Evolutionary conservation across 2,113 vertebrate species (phyloP).

Genomic region (Engraulis encrasicolus): DNA sequence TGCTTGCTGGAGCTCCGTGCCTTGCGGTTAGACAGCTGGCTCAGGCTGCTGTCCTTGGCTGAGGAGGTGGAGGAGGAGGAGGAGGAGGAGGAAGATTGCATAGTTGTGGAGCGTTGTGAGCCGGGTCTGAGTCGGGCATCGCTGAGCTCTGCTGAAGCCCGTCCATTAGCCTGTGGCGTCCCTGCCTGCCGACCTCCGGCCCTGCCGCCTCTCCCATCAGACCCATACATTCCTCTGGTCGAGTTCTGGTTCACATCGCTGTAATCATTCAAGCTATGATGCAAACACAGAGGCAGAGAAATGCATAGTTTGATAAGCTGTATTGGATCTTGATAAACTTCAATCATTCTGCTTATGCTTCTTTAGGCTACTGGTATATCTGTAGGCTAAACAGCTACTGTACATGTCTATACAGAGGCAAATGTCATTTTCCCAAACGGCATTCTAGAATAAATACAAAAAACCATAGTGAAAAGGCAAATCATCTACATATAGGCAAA

Average conservation of each 20-base stretch:
- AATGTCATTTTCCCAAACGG: too few relatives aligned
- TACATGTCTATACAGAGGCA: too few relatives aligned
- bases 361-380: not conserved
- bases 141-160: constrained; percentile 75
- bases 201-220: constrained; percentile 74
- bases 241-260: constrained; percentile 81
- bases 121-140: constrained; percentile 77
- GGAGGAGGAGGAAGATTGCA: constrained; percentile 73
- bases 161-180: constrained; percentile 70
- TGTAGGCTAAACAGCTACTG: too few relatives aligned
- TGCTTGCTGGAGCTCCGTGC: constrained; percentile 69
- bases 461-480: too few relatives aligned
- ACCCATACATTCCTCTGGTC: constrained; percentile 79
- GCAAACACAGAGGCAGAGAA: not conserved
- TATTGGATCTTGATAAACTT: not conserved
- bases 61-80: constrained; percentile 40
- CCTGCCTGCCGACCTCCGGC: constrained; percentile 78
- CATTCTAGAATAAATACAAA: too few relatives aligned
- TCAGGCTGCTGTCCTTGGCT: constrained; percentile 67
- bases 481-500: too few relatives aligned
- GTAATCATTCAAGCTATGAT: constrained; percentile 82
- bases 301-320: not conserved
- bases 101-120: constrained; percentile 79
- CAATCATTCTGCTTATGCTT: too few relatives aligned
- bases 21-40: constrained; percentile 78